These are phyloP conservation scores for Drosophila mojavensis DNA, from an alignment of 1,140 invertebrate genomes.

Conservation along the genomic window DNA sequence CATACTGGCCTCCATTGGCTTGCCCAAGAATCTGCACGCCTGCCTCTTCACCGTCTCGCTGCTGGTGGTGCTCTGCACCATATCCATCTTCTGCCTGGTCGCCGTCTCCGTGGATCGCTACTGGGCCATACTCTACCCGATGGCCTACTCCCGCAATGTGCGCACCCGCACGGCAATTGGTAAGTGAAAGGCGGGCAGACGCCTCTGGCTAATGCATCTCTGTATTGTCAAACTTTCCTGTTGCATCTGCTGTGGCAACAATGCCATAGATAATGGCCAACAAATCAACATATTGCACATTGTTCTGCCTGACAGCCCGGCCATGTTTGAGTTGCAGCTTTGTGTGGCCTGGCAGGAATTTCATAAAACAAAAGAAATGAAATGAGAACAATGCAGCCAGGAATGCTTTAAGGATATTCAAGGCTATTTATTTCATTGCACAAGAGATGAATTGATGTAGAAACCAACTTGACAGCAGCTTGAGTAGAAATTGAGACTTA, in stretches of 20 bases:
- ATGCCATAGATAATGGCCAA: constrained; percentile 25
- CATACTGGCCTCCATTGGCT: constrained; percentile 88
- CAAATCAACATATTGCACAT: constrained; percentile 32
- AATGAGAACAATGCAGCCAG: not conserved
- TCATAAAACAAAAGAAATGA: not conserved
- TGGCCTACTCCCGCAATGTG: constrained; percentile 94
- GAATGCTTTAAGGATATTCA: not conserved
- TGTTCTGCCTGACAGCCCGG: constrained; percentile 25
- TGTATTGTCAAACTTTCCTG: constrained; percentile 31
- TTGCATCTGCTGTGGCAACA: constrained; percentile 24
- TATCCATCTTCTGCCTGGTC: constrained; percentile 95
- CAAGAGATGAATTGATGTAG: not conserved
- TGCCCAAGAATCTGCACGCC: constrained; percentile 91
- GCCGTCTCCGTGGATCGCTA: constrained; percentile 96
- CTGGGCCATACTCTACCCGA: constrained; percentile 95
- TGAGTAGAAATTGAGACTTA: too few relatives aligned
- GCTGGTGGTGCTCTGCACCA: constrained; percentile 94
- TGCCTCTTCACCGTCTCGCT: constrained; percentile 95
- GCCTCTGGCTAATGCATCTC: not conserved
- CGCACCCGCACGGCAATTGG: constrained; percentile 92
- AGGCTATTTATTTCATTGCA: not conserved
- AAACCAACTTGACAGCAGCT: not conserved
- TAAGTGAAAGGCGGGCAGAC: constrained; percentile 85
- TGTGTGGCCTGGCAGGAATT: too few relatives aligned
- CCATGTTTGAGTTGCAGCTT: constrained; percentile 66